These are phyloP conservation scores for Lasiurus cinereus DNA, from an alignment of 2,113 vertebrate species.

Conservation along the genomic window DNA sequence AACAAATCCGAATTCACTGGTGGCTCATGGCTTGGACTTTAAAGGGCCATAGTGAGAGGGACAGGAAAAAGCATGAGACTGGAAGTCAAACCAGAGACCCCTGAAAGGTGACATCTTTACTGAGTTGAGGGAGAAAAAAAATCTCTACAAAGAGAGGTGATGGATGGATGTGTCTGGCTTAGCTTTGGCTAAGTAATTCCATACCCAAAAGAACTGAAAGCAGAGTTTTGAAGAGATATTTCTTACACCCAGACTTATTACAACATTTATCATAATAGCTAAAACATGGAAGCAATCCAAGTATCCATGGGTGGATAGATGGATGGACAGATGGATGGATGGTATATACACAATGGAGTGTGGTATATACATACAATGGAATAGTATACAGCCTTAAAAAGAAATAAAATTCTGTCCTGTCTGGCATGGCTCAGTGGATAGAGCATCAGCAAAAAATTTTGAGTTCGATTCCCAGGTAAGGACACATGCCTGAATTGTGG, in stretches of 20 bases:
- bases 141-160: neutral
- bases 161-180: neutral
- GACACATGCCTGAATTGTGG: neutral
- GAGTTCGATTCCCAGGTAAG: neutral
- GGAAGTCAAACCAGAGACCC: constrained; percentile 40
- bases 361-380: neutral
- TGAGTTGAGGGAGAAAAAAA: neutral
- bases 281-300: neutral
- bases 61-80: neutral
- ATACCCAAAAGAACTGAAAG: neutral
- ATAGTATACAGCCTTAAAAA: neutral
- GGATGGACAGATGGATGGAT: neutral
- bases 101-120: constrained; percentile 18
- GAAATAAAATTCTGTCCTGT: neutral
- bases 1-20: constrained; percentile 17
- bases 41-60: neutral
- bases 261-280: neutral
- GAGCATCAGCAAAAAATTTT: neutral
- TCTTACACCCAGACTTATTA: neutral
- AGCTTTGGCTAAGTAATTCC: constrained; percentile 15
- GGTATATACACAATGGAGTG: neutral
- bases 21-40: neutral
- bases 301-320: neutral
- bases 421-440: neutral
- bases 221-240: neutral